These are phyloP conservation scores for Myotis brandtii DNA, from an alignment of 2,113 vertebrate species.

Conservation along the genomic window DNA sequence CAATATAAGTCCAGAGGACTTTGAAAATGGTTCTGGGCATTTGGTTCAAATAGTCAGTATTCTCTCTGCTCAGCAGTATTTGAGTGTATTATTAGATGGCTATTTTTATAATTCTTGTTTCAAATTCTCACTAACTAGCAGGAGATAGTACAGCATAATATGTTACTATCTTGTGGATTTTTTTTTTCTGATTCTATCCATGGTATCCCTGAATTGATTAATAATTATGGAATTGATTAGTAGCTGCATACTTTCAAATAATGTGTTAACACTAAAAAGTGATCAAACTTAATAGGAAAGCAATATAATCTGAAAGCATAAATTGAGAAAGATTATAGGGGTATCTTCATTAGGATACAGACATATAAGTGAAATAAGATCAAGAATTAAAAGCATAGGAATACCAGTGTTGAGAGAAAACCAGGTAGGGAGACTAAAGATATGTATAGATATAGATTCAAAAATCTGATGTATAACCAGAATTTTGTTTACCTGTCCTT, in stretches of 20 bases:
- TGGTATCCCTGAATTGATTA: neutral
- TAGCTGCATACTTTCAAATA: neutral
- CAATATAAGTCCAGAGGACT: neutral
- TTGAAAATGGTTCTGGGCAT: neutral
- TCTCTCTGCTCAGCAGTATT: neutral
- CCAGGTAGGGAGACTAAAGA: neutral
- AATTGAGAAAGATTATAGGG: neutral
- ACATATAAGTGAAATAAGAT: neutral
- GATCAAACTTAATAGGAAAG: neutral
- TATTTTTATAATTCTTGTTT: neutral
- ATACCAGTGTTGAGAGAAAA: neutral
- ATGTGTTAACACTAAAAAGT: neutral
- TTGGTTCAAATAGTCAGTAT: constrained; percentile 29
- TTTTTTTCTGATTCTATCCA: neutral
- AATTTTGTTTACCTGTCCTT: neutral
- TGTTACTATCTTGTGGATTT: neutral
- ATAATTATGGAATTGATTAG: neutral
- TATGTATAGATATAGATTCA: neutral
- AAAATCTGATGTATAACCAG: neutral
- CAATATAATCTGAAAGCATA: neutral
- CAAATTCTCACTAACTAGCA: neutral
- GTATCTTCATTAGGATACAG: neutral
- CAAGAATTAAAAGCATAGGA: neutral
- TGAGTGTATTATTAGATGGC: neutral
- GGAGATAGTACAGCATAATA: neutral